Conservation (phyloP, 2,113 vertebrate genomes). For the Sylvia atricapilla region DNA sequence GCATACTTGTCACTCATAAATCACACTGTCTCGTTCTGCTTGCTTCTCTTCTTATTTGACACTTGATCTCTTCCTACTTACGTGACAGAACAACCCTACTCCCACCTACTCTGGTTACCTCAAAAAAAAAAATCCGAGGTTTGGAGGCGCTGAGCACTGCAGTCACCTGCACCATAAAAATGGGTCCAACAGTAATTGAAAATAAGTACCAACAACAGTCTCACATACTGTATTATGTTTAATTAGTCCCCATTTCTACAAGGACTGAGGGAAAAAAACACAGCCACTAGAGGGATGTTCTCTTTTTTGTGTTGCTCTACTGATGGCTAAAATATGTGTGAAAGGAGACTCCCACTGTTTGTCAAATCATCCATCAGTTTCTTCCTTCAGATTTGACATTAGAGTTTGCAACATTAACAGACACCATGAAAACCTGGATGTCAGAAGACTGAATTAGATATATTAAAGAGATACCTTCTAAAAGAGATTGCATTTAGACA, state of each 20-base stretch:
- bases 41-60: not conserved
- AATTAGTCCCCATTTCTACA: not conserved
- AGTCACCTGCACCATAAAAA: not conserved
- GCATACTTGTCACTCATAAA: conserved; percentile 37
- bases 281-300: not conserved
- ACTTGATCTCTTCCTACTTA: not conserved
- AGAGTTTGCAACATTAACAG: not conserved
- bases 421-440: not conserved
- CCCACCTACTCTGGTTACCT: not conserved
- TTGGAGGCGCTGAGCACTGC: not conserved
- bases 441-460: not conserved
- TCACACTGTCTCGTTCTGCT: not conserved
- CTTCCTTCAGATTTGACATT: not conserved
- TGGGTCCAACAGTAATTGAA: not conserved
- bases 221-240: not conserved
- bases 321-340: not conserved
- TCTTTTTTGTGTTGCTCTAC: not conserved
- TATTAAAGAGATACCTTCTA: not conserved
- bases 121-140: not conserved
- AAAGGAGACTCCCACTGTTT: not conserved
- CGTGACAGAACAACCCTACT: not conserved
- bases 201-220: not conserved
- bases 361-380: not conserved
- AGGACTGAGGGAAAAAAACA: not conserved
- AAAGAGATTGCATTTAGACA: not conserved